Evolutionary conservation across 2,888 invertebrate genomes (phyloP).

Genomic region (Aphelenchoides bicaudatus): DNA sequence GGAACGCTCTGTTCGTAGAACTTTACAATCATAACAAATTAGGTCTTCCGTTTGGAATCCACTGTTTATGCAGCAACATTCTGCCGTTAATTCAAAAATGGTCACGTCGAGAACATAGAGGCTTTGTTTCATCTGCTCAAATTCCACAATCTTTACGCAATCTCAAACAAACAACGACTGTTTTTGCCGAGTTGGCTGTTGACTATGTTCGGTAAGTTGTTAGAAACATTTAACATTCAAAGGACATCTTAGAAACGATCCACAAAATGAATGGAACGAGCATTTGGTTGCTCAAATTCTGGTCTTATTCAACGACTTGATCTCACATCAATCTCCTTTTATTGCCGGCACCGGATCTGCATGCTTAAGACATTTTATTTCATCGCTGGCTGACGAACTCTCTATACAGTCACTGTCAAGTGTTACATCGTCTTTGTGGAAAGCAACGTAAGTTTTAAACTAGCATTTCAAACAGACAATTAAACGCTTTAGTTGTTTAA

Average conservation of each 20-base stretch:
- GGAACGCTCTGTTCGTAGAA: too few relatives aligned
- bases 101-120: slow-evolving; percentile 70
- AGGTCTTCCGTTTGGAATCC: slow-evolving; percentile 83
- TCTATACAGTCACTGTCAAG: slow-evolving; percentile 82
- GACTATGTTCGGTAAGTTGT: slow-evolving; percentile 6
- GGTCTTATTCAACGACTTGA: slow-evolving; percentile 81
- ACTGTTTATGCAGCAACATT: slow-evolving; percentile 84
- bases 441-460: slow-evolving; percentile 27
- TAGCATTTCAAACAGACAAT: slow-evolving; percentile 12
- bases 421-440: slow-evolving; percentile 68
- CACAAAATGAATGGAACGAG: slow-evolving; percentile 21
- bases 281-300: slow-evolving; percentile 75
- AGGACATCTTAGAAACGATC: slow-evolving; percentile 5
- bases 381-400: slow-evolving; percentile 61
- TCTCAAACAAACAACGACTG: slow-evolving; percentile 89
- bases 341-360: slow-evolving; percentile 77
- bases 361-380: slow-evolving; percentile 31
- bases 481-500: slow-evolving; percentile 65
- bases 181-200: slow-evolving; percentile 81
- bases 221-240: neutral
- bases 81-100: slow-evolving; percentile 89
- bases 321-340: slow-evolving; percentile 82
- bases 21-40: neutral
- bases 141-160: slow-evolving; percentile 71
- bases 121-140: slow-evolving; percentile 33